Base-by-base conservation (phyloP, 2,113 vertebrate genomes). In the Cichladusa arquata region DNA sequence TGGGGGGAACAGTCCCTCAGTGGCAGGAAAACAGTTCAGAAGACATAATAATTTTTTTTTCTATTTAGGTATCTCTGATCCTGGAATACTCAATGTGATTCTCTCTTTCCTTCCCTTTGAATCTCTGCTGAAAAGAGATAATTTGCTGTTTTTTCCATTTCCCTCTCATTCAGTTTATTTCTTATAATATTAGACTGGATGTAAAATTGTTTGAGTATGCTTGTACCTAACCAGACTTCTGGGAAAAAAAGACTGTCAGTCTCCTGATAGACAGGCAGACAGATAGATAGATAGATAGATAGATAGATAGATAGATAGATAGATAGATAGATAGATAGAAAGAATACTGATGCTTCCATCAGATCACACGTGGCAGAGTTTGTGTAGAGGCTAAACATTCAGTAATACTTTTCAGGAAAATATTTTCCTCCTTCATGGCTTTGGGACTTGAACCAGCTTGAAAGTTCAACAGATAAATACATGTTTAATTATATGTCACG, bases 61-160 rank as follows among this genome's bases (percentile, higher is more conserved):
- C 26, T 70, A 9, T 58, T 95, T 58, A 73, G 11, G 5, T 90
- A 71, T 57, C 33, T 81, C 22, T 81, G 60, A 92, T 90, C 25
- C 5, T 58, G 50, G 82, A 94, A 81, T 69, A 77, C 50, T 25
- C 0, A 0, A 57, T 53, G 23, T 28, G n/a, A 67, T 74, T 84
- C n/a, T 83, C 19, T 61, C 38, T 84, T 89, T 81, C 58, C 19
- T 85, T 91, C 42, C 44, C 34, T 91, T 94, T 90, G 58, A 86
- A 80, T 86, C 34, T 94, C 70, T 34, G 19, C 54, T 76, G 50
- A 80, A 34, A 91, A 74, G 31, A 86, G 48, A 81, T 73, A 72
- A 90, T 87, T 71, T 86, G 36, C 29, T 88, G 18, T 19, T 74
- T 67, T 71, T 90, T 88, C 90, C 80, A 33, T 82, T 95, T 94